Evolutionary conservation across 2,888 invertebrate species (phyloP), one percentile per base, ranked within the genome.

Genomic region (Nomada lathburiana): DNA sequence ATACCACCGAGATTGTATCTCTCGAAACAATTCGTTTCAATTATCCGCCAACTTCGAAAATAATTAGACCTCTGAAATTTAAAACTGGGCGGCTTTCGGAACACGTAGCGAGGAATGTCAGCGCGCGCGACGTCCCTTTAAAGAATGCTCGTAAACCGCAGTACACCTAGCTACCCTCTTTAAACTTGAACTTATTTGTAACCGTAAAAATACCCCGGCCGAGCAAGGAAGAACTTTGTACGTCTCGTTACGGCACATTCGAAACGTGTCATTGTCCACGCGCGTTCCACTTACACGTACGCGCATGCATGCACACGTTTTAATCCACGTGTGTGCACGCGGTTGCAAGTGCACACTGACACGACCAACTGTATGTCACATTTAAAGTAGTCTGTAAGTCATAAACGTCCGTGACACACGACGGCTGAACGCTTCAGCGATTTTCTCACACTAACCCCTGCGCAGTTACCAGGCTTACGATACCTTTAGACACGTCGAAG

Each of bases 331-430:
- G n/a, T 20, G 1, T 53, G 29, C 29, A 23, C 47, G 9, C 23
- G 36, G 53, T 57, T 20, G 20, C 42, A 36, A 74, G 50, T 47
- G 53, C 42, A 42, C 64, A 53, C 69, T 76, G 29, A n/a, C 52
- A 57, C 44, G 13, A 18, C 29, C 65, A 50, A 53, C 53, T 62
- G 60, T 69, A 82, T 53, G 83, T 76, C 72, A 60, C 72, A 63
- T 80, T 76, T 76, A 62, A 82, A 81, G 72, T 67, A 69, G 76
- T 86, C 71, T 55, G 65, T 82, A 84, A 86, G 82, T 75, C 57
- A 68, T 82, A 84, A 84, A 86, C 74, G 71, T 82, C 57, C 59
- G 50, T 20, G 67, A 47, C 70, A 75, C 72, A 64, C 70, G 50
- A 70, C 63, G 50, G 47, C 57, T 20, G 60, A 60, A 50, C 42